Conservation (phyloP, 2,797 vertebrate genomes). For the Eremophila alpestris region DNA sequence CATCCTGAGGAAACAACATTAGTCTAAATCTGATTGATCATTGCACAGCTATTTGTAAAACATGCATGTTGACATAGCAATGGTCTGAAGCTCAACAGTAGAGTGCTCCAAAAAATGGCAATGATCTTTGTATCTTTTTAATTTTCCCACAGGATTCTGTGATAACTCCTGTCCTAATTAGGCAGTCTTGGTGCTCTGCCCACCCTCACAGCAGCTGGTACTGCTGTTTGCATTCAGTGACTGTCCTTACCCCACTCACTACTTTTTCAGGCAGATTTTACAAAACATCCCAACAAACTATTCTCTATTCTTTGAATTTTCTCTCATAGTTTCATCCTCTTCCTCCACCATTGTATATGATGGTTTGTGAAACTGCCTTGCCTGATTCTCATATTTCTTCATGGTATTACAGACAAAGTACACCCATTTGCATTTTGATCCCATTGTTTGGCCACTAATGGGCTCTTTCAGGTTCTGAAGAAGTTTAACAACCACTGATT, state of each 20-base stretch:
- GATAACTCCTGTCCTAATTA: neutral
- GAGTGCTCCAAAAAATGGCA: neutral
- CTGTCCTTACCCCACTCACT: neutral
- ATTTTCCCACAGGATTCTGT: neutral
- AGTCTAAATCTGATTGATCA: rapidly evolving
- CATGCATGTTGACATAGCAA: neutral
- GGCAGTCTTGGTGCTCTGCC: neutral
- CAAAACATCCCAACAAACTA: neutral
- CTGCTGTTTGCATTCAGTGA: neutral
- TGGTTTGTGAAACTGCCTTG: neutral
- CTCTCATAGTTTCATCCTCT: neutral
- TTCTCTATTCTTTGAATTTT: neutral
- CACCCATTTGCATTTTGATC: neutral
- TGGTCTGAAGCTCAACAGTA: neutral
- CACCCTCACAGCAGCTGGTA: neutral
- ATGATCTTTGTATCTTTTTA: neutral
- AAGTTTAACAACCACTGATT: neutral
- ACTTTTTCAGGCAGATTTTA: neutral
- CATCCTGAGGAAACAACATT: neutral
- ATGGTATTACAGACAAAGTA: neutral
- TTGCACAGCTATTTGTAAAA: neutral
- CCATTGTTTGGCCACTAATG: neutral
- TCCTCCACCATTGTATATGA: neutral
- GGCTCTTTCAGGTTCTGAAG: neutral
- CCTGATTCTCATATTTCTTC: neutral